Evolutionary conservation across 1,140 invertebrate species (phyloP).

Genomic region (Laupala kohalensis): DNA sequence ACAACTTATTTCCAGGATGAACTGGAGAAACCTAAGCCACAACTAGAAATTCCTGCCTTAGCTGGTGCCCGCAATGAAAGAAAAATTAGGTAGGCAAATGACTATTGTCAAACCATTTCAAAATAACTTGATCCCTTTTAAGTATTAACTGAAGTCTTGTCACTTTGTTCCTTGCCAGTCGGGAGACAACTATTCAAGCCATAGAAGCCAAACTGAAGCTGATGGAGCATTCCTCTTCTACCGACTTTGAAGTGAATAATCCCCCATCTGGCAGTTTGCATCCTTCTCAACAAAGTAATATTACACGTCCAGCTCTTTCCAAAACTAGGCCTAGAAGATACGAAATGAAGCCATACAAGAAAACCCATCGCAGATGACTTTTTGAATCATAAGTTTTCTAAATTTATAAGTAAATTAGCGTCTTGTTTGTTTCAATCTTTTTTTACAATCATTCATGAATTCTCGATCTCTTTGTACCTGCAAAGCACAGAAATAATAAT

Average conservation of each 20-base stretch:
- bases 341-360: slow-evolving; percentile 5
- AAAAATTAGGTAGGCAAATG: slow-evolving; percentile 41
- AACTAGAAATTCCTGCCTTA: slow-evolving; percentile 59
- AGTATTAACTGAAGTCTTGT: background rate
- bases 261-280: slow-evolving; percentile 3
- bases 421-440: background rate
- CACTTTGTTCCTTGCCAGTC: slow-evolving; percentile 36
- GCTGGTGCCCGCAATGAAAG: slow-evolving; percentile 53
- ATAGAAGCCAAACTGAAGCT: slow-evolving; percentile 76
- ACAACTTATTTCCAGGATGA: slow-evolving; percentile 41
- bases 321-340: background rate
- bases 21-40: slow-evolving; percentile 54
- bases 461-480: background rate
- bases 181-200: slow-evolving; percentile 65
- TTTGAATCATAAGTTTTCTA: background rate
- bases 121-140: background rate
- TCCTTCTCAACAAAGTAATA: background rate
- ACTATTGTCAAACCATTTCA: background rate
- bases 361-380: background rate
- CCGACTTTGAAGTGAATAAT: slow-evolving; percentile 16
- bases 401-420: too few relatives aligned
- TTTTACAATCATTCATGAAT: background rate
- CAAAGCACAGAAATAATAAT: too few relatives aligned
- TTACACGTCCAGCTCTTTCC: background rate
- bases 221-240: slow-evolving; percentile 41